Evolutionary conservation across 1,140 invertebrate genomes (phyloP), one percentile per base, ranked within the genome.

Genomic region (Neodiprion pinetum): DNA sequence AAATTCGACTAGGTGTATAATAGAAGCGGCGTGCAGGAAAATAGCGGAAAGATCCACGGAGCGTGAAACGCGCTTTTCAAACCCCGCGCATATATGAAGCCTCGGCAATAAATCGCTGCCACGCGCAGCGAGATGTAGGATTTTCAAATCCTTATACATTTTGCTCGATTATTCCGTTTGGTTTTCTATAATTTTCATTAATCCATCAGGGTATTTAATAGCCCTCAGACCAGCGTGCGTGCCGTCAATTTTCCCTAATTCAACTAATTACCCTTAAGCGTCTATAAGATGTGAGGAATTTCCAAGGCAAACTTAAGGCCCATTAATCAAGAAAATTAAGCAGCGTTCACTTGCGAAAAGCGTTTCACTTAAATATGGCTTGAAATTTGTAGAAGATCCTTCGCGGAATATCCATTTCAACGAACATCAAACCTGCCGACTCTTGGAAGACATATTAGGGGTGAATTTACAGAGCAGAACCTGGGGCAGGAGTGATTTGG

Each of bases 11-110:
- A 40, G 28, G 1, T 40, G n/a, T 9, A 61, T 61, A 61, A 61
- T 61, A 61, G 53, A 61, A 61, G 11, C 53, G n/a, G 5, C 28
- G 53, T 61, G n/a, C 53, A 17, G 53, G 53, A 1, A 61, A 61
- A 61, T 61, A 61, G 53, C 53, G 9, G 11, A 17, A 12, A 61
- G 53, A 61, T 4, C 4, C 53, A 17, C n/a, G n/a, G 11, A 61
- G 53, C 53, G 53, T 61, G 53, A 61, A 61, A 8, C 53, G n/a
- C 53, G 53, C 53, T 61, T 61, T 61, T 61, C 53, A 61, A 61
- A 61, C 8, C n/a, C 53, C 28, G 5, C 28, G 28, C 1, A 40
- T 40, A 40, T 40, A 40, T 40, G 5, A 40, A 40, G 5, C 5
- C 28, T 40, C 28, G 28, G 28, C 28, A 5, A 40, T 40, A 40